Percentiles rank a stretch among this genome's conserved stretches.
phyloP scores from a whole-genome alignment of 2,113 vertebrate species.

The Scatophagus argus region DNA sequence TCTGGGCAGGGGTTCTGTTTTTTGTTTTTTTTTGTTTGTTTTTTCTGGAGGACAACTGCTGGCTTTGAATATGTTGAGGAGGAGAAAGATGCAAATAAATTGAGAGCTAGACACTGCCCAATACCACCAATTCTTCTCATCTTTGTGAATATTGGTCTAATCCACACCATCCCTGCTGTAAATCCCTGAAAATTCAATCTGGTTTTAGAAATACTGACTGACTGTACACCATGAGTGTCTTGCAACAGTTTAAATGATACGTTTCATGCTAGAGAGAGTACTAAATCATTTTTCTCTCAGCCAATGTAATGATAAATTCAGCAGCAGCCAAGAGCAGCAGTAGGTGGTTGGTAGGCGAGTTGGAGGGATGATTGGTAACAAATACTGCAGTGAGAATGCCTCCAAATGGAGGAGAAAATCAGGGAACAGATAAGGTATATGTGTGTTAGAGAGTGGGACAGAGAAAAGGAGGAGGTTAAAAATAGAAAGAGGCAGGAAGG shows the following conservation, averaged over 20 bases:
- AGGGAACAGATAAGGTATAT: constrained; percentile 54
- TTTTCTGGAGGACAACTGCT: constrained; percentile 26
- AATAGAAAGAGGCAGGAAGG: constrained; percentile 63
- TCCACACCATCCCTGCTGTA: constrained; percentile 31
- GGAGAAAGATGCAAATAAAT: constrained; percentile 39
- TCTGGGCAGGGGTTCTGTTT: constrained; percentile 21
- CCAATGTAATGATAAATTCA: constrained; percentile 52
- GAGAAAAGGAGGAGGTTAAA: constrained; percentile 51
- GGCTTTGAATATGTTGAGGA: constrained; percentile 52
- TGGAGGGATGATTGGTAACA: constrained; percentile 50
- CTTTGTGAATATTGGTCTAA: constrained; percentile 36
- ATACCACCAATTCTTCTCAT: constrained; percentile 8
- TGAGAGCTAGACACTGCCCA: not conserved
- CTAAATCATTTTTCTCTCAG: constrained; percentile 11
- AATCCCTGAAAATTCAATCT: constrained; percentile 68
- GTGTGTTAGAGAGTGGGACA: constrained; percentile 50
- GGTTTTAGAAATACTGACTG: constrained; percentile 35
- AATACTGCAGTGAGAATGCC: constrained; percentile 57
- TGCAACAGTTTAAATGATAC: constrained; percentile 52
- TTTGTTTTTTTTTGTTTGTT: no score
- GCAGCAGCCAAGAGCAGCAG: constrained; percentile 62
- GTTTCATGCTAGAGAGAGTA: constrained; percentile 43
- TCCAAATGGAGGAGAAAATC: constrained; percentile 55
- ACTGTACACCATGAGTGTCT: constrained; percentile 5
- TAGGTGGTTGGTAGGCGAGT: constrained; percentile 69